Conservation (phyloP, 2,888 invertebrate genomes). For the Holacanthella duospinosa region DNA sequence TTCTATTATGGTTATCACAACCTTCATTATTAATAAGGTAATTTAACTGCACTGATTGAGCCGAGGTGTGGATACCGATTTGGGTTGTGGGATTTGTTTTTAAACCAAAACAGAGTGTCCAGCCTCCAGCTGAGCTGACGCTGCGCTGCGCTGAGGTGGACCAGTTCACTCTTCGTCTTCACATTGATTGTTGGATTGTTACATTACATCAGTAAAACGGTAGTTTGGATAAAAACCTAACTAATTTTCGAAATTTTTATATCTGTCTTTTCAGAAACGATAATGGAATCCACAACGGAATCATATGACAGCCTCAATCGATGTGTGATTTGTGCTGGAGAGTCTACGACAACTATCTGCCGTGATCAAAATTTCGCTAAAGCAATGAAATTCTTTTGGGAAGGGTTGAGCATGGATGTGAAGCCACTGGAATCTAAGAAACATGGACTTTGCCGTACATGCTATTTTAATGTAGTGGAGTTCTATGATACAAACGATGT, state of each 20-base stretch:
- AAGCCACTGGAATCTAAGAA: constrained; percentile 1
- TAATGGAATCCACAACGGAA: background rate
- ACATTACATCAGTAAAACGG: background rate
- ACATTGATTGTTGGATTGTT: background rate
- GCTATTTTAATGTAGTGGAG: background rate
- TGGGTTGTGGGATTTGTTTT: too few species aligned
- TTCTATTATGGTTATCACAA: too few species aligned
- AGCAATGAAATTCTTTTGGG: background rate
- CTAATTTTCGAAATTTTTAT: background rate
- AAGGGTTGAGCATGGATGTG: constrained; percentile 2
- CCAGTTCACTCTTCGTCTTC: too few species aligned
- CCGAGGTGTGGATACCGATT: too few species aligned
- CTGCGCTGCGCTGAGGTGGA: too few species aligned
- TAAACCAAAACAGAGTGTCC: too few species aligned
- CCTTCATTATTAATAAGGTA: too few species aligned
- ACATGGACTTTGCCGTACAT: background rate
- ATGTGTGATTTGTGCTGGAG: background rate
- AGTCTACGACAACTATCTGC: background rate
- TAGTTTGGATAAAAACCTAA: background rate
- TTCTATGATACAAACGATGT: constrained; percentile 8
- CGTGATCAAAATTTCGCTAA: background rate
- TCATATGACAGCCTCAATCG: background rate
- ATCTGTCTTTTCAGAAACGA: background rate
- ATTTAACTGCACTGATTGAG: too few species aligned
- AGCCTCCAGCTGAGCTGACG: too few species aligned